A percentile compares a stretch with the other conserved stretches of the same genome.
Evolutionary conservation across 2,888 invertebrate genomes (phyloP).

Genomic region (Patella depressa): DNA sequence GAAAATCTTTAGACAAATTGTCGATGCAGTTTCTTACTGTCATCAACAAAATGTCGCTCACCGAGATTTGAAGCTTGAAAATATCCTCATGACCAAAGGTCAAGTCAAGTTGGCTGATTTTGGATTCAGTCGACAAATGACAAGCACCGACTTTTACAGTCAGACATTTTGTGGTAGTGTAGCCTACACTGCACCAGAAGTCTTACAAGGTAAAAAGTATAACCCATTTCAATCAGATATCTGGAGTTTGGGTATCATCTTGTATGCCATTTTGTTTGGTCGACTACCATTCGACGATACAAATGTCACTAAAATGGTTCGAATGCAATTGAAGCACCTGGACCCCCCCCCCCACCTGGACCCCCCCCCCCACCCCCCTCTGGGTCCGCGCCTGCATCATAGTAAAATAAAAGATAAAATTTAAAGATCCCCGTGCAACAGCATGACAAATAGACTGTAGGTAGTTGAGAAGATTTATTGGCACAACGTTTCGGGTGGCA

Average conservation of each 20-base stretch:
- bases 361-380: too few relatives aligned
- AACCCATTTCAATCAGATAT: background rate
- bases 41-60: constrained; percentile 4
- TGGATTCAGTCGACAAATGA: constrained; percentile 8
- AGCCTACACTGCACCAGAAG: constrained; percentile 8
- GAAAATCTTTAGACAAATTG: constrained; percentile 10
- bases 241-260: background rate
- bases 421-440: too few relatives aligned
- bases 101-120: constrained; percentile 7
- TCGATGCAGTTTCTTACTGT: background rate
- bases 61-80: constrained; percentile 8
- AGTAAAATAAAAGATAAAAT: too few relatives aligned
- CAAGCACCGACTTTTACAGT: background rate
- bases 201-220: constrained; percentile 4
- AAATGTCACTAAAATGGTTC: constrained; percentile 2
- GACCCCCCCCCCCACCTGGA: background rate
- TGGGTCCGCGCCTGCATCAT: too few relatives aligned
- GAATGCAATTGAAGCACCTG: background rate
- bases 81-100: background rate
- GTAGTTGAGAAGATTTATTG: too few relatives aligned
- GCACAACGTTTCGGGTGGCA: too few relatives aligned
- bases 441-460: too few relatives aligned
- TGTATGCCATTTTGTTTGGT: background rate
- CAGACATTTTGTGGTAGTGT: constrained; percentile 6
- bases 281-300: constrained; percentile 8